These are phyloP conservation scores for Chromis chromis DNA, from an alignment of 2,797 vertebrate genomes.

Conservation along the genomic window DNA sequence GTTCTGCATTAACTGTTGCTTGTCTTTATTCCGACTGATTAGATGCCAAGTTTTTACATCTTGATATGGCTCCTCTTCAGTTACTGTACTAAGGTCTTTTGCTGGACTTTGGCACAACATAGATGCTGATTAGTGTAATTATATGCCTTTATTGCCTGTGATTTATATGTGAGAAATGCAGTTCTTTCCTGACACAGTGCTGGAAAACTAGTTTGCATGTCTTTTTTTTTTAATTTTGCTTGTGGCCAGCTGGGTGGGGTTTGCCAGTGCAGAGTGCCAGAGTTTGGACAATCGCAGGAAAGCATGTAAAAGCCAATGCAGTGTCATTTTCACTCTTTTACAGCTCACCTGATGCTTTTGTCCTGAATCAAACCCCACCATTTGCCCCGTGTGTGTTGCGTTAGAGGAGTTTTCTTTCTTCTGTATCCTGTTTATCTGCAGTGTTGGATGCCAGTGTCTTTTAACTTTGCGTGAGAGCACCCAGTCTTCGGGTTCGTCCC, in stretches of 20 bases:
- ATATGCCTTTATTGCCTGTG: background rate
- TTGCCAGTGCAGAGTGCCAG: constrained; percentile 7
- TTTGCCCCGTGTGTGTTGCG: too few relatives aligned
- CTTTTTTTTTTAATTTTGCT: background rate
- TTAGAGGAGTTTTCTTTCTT: background rate
- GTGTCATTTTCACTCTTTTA: constrained; percentile 10
- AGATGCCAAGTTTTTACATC: constrained; percentile 4
- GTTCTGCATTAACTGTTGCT: constrained; percentile 46
- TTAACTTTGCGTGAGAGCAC: constrained; percentile 38
- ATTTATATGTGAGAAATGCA: background rate
- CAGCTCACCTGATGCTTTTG: constrained; percentile 28
- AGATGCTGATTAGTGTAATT: background rate
- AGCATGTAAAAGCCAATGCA: background rate
- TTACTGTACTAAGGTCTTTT: background rate
- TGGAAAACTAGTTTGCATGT: background rate
- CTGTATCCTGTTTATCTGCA: background rate
- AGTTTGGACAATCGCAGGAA: constrained; percentile 60
- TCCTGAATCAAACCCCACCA: background rate
- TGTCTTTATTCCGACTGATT: constrained; percentile 41
- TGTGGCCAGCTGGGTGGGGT: constrained; percentile 28
- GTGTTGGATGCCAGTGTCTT: too few relatives aligned
- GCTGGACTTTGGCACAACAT: background rate
- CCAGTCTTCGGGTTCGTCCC: constrained; percentile 5
- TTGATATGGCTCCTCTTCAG: constrained; percentile 27
- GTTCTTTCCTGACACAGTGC: too few relatives aligned